Evolutionary conservation across 2,888 invertebrate genomes (phyloP).

Genomic region (Boloria euphrosyne): DNA sequence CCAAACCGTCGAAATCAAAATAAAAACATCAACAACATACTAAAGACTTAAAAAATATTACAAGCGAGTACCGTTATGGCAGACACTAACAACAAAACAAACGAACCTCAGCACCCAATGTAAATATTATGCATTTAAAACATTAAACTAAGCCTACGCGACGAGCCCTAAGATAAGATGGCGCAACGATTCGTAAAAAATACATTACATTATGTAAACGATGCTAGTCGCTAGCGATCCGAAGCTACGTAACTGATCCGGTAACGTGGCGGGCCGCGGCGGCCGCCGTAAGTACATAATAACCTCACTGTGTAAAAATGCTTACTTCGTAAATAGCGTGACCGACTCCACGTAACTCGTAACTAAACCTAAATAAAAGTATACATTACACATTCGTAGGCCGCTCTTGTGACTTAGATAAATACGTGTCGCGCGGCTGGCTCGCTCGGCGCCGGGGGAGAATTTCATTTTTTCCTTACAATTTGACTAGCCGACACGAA

Average conservation of each 20-base stretch:
- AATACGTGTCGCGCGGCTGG: constrained; percentile 45
- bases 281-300: constrained; percentile 41
- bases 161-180: constrained; percentile 53
- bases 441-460: constrained; percentile 38
- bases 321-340: constrained; percentile 69
- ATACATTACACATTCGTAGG: constrained; percentile 66
- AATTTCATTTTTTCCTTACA: constrained; percentile 36
- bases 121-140: constrained; percentile 60
- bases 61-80: constrained; percentile 31
- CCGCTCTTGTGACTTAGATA: constrained; percentile 73
- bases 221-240: constrained; percentile 73
- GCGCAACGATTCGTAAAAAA: constrained; percentile 58
- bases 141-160: constrained; percentile 54
- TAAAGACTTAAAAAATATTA: constrained; percentile 48
- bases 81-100: constrained; percentile 41
- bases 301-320: constrained; percentile 57
- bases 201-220: constrained; percentile 57
- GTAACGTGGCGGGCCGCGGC: constrained; percentile 63
- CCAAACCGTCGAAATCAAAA: constrained; percentile 45
- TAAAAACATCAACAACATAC: constrained; percentile 49
- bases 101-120: constrained; percentile 57
- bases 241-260: constrained; percentile 71
- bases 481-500: constrained; percentile 79
- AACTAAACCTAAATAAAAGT: constrained; percentile 65
- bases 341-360: constrained; percentile 50